Base-by-base conservation (phyloP, 2,797 vertebrate genomes). In the Potorous gilbertii region DNA sequence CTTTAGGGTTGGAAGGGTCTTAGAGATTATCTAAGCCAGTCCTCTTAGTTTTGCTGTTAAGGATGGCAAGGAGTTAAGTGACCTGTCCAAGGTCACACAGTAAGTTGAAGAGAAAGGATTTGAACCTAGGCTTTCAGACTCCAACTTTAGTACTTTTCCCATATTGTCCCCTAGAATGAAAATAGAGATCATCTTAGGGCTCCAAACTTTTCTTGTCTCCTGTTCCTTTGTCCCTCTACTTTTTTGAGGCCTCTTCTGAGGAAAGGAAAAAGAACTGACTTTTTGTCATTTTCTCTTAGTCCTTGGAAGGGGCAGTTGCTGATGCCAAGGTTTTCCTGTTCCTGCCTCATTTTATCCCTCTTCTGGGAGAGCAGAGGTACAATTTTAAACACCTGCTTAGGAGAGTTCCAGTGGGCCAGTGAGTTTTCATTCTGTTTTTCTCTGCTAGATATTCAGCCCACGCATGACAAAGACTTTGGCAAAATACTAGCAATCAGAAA, bases 401-500 rank as follows among this genome's bases (percentile, higher is more conserved):
- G 92, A 59, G 94, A 95, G 92, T 31, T 90, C 0, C 0, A 50
- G 95, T 0, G 24, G 56, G 90, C 0, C 28, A 93, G 66, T 91
- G 8, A 4, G 3, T 0, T 92, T 52, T 50, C 52, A 46, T 8
- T 94, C 93, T 0, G 13, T 95, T 94, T 94, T 95, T 95, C 93
- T 9, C 96, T 93, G 94, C 92, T 96, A 96, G 46, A 66, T 95
- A 97, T 14, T 34, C 96, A 97, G 91, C 96, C 96, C 93, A 92
- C 16, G 91, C 54, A 90, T 93, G 96, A 92, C 92, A 93, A 93
- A 97, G 97, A 97, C 96, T 96, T 59, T 4, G 97, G 97, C 97
- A 97, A 96, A 98, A 98, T 97, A 97, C 95, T 97, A 91, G 97
- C 92, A 92, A 96, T 97, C 97, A 96, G 97, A 94, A 95, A 94